A percentile compares a stretch with the other conserved stretches of the same genome.
Evolutionary conservation across 2,113 vertebrate genomes (phyloP).

Genomic region (Fregata magnificens): DNA sequence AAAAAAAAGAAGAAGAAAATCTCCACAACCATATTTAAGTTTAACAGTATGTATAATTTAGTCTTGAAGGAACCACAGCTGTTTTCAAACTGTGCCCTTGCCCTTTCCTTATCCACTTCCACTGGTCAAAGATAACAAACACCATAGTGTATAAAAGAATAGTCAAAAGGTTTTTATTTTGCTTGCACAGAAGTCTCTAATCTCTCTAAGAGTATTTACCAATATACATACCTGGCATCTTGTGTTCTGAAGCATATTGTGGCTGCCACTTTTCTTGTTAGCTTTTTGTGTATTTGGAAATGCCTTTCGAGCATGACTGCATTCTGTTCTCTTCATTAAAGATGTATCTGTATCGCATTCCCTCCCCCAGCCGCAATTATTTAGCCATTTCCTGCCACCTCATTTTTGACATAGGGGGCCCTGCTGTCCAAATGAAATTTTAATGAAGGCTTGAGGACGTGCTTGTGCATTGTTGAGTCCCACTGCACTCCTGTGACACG

Average conservation of each 20-base stretch:
- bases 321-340: conserved; percentile 34
- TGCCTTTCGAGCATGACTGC: not conserved
- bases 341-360: not conserved
- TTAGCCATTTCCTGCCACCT: conserved; percentile 11
- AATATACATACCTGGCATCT: not conserved
- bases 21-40: not conserved
- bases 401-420: conserved; percentile 31
- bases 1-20: not conserved
- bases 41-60: not conserved
- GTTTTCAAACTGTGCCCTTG: not conserved
- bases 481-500: not conserved
- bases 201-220: not conserved
- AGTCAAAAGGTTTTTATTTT: not conserved
- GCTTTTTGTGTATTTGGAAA: not conserved
- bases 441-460: conserved; percentile 31
- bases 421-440: conserved; percentile 56
- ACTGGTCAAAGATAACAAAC: not conserved
- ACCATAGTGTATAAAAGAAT: not conserved
- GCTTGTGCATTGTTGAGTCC: not conserved
- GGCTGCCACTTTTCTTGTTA: not conserved
- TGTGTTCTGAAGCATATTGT: not conserved
- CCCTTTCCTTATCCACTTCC: not conserved
- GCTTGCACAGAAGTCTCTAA: not conserved
- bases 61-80: not conserved
- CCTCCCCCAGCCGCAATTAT: not conserved